phyloP scores from a whole-genome alignment of 2,797 vertebrate species.

The Lacerta viridis region DNA sequence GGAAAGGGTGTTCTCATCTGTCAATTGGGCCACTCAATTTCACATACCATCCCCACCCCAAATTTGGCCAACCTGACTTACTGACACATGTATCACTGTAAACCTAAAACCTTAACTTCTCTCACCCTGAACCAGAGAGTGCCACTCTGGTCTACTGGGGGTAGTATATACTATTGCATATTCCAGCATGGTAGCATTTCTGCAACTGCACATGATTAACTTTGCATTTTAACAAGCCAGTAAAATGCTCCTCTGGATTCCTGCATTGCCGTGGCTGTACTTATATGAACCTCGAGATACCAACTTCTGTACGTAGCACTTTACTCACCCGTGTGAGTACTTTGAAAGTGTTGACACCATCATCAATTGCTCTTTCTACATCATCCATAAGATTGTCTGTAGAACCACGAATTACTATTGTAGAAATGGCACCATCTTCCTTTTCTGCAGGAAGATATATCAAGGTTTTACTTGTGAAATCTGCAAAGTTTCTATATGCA shows the following conservation, averaged over 20 bases:
- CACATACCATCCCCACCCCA: background rate
- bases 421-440: constrained; percentile 94
- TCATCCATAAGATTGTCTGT: constrained; percentile 99
- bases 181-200: background rate
- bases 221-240: too few relatives aligned
- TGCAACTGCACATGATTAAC: background rate
- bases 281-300: background rate
- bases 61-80: background rate
- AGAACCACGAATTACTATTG: constrained; percentile 95
- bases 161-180: background rate
- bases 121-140: background rate
- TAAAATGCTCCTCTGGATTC: too few relatives aligned
- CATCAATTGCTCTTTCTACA: constrained; percentile 95
- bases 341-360: constrained; percentile 98
- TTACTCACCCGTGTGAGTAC: constrained; percentile 92
- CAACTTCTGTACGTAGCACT: background rate
- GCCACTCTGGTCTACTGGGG: background rate
- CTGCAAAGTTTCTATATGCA: background rate
- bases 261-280: background rate
- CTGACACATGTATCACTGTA: background rate
- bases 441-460: constrained; percentile 85
- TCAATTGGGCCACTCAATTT: background rate
- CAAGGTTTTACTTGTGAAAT: constrained; percentile 1
- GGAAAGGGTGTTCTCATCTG: background rate
- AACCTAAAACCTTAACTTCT: background rate